Evolutionary conservation across 2,113 vertebrate species (phyloP).

Genomic region (Ifrita kowaldi): DNA sequence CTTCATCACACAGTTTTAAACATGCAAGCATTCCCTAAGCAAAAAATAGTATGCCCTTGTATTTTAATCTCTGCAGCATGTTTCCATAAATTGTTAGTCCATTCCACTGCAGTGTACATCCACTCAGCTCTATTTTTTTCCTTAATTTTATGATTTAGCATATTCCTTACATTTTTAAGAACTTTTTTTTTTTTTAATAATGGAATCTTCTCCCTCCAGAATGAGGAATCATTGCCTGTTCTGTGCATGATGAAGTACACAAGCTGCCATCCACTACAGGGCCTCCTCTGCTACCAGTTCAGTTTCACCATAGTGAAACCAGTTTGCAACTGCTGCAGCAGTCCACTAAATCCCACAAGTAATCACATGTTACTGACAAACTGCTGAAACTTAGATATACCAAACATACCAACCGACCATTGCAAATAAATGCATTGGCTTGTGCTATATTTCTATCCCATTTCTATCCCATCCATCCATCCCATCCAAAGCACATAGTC

Average conservation of each 20-base stretch:
- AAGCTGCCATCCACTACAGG: not conserved
- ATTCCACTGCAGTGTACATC: not conserved
- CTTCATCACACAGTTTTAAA: not conserved
- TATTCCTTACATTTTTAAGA: not conserved
- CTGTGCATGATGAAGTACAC: not conserved
- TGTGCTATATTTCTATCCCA: not conserved
- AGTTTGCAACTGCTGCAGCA: not conserved
- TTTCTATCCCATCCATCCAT: no score
- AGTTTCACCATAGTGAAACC: not conserved
- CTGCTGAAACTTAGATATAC: not conserved
- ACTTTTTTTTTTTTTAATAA: not conserved
- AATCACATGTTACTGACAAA: not conserved
- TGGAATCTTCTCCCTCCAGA: not conserved
- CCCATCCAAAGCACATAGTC: not conserved
- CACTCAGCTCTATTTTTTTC: not conserved
- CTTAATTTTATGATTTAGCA: not conserved
- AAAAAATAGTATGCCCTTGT: not conserved
- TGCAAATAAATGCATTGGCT: not conserved
- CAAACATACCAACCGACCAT: not conserved
- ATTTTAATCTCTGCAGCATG: not conserved
- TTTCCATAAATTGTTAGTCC: not conserved
- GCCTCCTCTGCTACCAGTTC: not conserved
- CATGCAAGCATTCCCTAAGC: not conserved
- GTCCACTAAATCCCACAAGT: not conserved
- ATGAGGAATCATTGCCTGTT: not conserved